Percentiles rank a stretch among this genome's conserved stretches.
Conservation (phyloP, 2,797 vertebrate genomes). For the Gouania willdenowi region DNA sequence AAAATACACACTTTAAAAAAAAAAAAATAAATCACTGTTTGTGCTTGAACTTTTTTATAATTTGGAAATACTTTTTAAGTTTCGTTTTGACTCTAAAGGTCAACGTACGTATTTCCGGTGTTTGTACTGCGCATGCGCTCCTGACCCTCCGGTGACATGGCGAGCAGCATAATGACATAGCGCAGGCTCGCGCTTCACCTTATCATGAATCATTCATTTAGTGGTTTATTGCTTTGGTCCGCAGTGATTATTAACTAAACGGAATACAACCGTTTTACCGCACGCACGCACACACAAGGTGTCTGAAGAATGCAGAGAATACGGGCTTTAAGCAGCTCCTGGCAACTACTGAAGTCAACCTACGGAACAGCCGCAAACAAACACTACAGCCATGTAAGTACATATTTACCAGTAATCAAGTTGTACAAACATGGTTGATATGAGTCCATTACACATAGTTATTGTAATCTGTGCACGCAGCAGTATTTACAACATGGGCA, state of each 20-base stretch:
- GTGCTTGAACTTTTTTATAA: too few relatives aligned
- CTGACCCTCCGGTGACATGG: background rate
- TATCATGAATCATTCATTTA: slow-evolving; percentile 2
- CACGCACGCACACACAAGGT: background rate
- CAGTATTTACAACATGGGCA: too few relatives aligned
- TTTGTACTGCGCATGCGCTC: too few relatives aligned
- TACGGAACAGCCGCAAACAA: slow-evolving; percentile 34
- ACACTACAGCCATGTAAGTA: slow-evolving; percentile 67
- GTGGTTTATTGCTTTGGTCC: background rate
- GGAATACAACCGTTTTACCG: background rate
- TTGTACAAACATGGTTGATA: too few relatives aligned
- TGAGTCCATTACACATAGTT: too few relatives aligned
- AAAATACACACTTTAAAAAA: too few relatives aligned
- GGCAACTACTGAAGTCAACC: slow-evolving; percentile 50
- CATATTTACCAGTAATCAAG: too few relatives aligned
- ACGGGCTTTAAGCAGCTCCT: slow-evolving; percentile 33
- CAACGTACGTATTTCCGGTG: too few relatives aligned
- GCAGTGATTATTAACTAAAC: background rate
- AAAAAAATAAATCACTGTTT: too few relatives aligned
- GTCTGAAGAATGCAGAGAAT: slow-evolving; percentile 52
- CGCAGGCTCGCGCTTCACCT: background rate
- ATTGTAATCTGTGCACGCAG: too few relatives aligned
- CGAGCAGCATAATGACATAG: background rate
- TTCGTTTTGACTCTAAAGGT: too few relatives aligned
- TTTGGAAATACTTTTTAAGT: too few relatives aligned